Percentiles rank a stretch among this genome's conserved stretches.
Conservation (phyloP, 2,888 invertebrate species). For the Epirrita christyi region DNA sequence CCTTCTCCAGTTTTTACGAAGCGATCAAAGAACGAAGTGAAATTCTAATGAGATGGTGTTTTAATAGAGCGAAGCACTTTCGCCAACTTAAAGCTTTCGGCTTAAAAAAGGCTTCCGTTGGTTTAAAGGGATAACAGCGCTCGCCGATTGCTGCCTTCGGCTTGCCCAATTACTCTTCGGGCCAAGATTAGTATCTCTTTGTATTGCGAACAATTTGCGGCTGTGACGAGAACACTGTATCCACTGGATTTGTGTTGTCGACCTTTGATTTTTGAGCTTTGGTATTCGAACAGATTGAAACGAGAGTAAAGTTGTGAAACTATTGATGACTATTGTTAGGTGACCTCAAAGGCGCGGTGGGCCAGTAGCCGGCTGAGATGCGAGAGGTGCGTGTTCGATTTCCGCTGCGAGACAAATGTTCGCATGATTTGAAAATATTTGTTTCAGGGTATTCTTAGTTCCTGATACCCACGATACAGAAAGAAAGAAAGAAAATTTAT, state of each 20-base stretch:
- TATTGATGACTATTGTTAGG: too few species aligned
- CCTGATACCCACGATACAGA: too few species aligned
- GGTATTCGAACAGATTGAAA: slow-evolving; percentile 13
- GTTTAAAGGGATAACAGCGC: slow-evolving; percentile 81
- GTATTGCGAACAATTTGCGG: slow-evolving; percentile 51
- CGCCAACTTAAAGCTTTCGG: slow-evolving; percentile 83
- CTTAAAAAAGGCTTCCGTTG: slow-evolving; percentile 83
- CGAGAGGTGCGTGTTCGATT: too few species aligned
- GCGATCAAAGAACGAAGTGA: slow-evolving; percentile 51
- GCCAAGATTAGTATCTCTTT: slow-evolving; percentile 70
- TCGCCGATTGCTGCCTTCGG: slow-evolving; percentile 78
- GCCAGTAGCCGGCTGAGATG: too few species aligned
- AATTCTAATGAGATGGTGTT: slow-evolving; percentile 74
- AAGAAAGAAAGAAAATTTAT: too few species aligned
- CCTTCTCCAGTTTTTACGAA: slow-evolving; percentile 27
- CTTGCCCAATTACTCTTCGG: slow-evolving; percentile 78
- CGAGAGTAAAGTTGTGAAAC: slow-evolving; percentile 12
- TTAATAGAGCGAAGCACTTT: slow-evolving; percentile 82
- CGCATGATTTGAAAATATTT: too few species aligned
- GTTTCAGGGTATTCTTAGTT: too few species aligned
- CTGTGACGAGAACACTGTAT: slow-evolving; percentile 46
- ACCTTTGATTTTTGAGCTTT: slow-evolving; percentile 36
- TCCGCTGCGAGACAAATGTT: too few species aligned
- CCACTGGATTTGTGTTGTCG: slow-evolving; percentile 43
- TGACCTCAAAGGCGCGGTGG: too few species aligned